Conservation (phyloP, 2,888 invertebrate species). For the Crematogaster levior region DNA sequence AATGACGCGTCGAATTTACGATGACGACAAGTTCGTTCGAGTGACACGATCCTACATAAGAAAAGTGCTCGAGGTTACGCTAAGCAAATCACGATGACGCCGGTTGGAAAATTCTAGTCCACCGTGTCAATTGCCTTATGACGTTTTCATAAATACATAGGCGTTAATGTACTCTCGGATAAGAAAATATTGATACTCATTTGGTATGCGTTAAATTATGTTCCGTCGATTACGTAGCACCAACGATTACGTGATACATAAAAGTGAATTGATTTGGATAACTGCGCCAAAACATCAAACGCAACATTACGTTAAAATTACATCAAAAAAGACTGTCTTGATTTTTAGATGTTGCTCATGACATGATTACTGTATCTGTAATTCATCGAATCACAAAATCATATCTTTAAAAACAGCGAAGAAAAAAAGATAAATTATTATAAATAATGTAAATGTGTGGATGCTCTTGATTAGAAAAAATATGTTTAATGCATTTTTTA, state of each 20-base stretch:
- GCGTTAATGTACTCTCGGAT: conserved; percentile 22
- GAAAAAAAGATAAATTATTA: neutral
- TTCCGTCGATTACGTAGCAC: conserved; percentile 5
- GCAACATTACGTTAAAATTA: neutral
- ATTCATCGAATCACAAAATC: neutral
- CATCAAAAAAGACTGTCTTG: neutral
- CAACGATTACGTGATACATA: conserved; percentile 7
- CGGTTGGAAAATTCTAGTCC: conserved; percentile 23
- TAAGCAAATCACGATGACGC: neutral
- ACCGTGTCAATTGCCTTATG: conserved; percentile 23
- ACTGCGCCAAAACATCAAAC: conserved; percentile 6
- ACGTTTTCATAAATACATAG: conserved; percentile 18
- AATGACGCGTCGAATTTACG: conserved; percentile 34
- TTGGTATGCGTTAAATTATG: neutral
- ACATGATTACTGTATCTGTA: neutral
- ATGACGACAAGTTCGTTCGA: neutral
- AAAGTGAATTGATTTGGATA: conserved; percentile 21
- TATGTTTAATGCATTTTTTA: neutral
- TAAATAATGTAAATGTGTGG: neutral
- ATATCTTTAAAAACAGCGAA: neutral
- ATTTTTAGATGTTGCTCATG: neutral
- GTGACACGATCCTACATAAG: conserved; percentile 17
- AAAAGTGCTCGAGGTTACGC: conserved; percentile 23
- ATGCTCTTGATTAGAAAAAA: neutral
- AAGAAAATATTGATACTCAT: neutral